phyloP scores from a whole-genome alignment of 2,113 vertebrate species.

The Sturnira hondurensis region DNA sequence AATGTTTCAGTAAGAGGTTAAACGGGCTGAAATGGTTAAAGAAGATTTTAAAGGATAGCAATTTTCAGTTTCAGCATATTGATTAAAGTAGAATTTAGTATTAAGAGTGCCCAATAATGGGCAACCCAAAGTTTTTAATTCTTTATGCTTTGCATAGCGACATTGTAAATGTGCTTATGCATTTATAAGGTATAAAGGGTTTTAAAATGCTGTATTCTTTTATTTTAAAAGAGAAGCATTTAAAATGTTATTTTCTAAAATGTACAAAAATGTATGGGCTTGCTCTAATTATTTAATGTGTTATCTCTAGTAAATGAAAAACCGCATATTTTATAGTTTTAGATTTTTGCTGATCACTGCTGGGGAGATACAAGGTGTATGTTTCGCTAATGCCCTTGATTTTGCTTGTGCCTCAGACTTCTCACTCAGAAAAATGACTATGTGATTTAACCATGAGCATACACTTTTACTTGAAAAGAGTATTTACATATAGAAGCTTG shows the following conservation, averaged over 20 bases:
- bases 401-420: neutral
- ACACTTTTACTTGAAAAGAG: neutral
- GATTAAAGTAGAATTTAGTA: constrained; percentile 34
- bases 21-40: neutral
- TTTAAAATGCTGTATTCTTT: neutral
- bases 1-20: constrained; percentile 32
- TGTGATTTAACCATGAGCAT: neutral
- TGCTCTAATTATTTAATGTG: neutral
- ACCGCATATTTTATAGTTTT: neutral
- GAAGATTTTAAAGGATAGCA: neutral
- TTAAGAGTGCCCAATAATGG: constrained; percentile 22
- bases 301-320: neutral
- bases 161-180: neutral
- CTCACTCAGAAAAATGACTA: neutral
- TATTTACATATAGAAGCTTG: neutral
- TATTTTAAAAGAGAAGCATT: neutral
- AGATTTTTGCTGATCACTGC: neutral
- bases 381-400: neutral
- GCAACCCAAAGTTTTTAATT: neutral
- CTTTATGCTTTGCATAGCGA: neutral
- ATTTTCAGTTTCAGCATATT: constrained; percentile 24
- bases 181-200: neutral
- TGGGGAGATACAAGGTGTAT: neutral
- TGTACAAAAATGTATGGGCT: neutral
- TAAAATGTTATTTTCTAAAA: neutral